phyloP scores from a whole-genome alignment of 2,113 vertebrate genomes.

The Catharus bicknelli region DNA sequence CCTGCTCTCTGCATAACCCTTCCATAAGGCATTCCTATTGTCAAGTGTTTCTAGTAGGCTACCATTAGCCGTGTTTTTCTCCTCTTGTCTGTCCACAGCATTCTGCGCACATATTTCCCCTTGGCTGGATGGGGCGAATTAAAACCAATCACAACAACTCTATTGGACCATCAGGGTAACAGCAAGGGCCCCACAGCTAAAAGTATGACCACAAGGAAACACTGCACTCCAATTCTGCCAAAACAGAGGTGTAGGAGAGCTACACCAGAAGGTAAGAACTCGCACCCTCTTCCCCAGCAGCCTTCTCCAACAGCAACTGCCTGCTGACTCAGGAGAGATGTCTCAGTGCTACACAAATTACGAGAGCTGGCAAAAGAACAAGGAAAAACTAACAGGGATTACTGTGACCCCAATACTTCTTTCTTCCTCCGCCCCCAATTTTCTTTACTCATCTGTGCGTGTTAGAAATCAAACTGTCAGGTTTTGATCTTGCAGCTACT shows the following conservation, averaged over 20 bases:
- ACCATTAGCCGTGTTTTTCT: neutral
- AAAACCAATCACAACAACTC: neutral
- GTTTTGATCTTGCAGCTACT: constrained; percentile 47
- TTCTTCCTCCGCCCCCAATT: neutral
- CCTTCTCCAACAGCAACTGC: neutral
- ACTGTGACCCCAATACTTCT: constrained; percentile 19
- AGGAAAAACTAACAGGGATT: constrained; percentile 31
- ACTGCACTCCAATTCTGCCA: neutral
- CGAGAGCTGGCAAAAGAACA: neutral
- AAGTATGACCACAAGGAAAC: neutral
- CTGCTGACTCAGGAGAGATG: neutral
- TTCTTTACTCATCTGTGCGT: constrained; percentile 32
- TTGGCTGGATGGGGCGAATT: neutral
- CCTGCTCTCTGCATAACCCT: neutral
- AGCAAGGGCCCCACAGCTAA: neutral
- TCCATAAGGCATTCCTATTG: neutral
- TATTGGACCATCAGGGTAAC: neutral
- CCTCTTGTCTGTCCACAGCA: neutral
- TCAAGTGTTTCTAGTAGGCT: neutral
- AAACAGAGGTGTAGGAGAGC: neutral
- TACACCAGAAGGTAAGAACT: neutral
- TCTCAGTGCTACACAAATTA: neutral
- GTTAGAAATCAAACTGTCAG: constrained; percentile 47
- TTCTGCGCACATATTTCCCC: neutral
- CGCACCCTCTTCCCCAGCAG: neutral